Conservation (phyloP, 1,140 invertebrate genomes). For the Bemisia tabaci region DNA sequence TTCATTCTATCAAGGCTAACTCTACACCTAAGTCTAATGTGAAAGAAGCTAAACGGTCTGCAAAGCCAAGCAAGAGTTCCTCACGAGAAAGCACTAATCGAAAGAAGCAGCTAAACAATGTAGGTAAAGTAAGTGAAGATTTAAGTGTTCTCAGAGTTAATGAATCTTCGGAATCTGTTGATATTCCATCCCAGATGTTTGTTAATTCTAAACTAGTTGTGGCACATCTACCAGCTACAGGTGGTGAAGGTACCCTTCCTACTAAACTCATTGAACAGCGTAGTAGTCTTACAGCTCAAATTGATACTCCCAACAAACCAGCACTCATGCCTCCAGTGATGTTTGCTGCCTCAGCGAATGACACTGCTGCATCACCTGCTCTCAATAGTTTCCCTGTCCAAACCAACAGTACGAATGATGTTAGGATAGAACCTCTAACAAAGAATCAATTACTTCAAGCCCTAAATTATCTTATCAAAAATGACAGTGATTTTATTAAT, state of each 20-base stretch:
- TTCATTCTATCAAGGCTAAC: background rate
- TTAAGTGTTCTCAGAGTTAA: constrained; percentile 1
- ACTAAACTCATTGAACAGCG: constrained; percentile 26
- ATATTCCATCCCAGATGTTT: constrained; percentile 20
- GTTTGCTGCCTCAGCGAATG: constrained; percentile 43
- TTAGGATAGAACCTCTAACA: constrained; percentile 50
- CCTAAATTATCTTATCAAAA: constrained; percentile 70
- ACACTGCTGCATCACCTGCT: constrained; percentile 5
- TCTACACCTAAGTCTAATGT: background rate
- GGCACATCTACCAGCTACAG: constrained; percentile 10
- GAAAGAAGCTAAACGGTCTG: constrained; percentile 21
- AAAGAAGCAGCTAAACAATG: background rate
- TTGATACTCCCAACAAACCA: constrained; percentile 41
- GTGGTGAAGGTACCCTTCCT: constrained; percentile 1
- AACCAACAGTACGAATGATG: constrained; percentile 17
- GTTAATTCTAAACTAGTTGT: constrained; percentile 17
- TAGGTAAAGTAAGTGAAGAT: background rate
- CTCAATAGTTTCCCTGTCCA: constrained; percentile 5
- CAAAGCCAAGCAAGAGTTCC: background rate
- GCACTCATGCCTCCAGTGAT: constrained; percentile 70
- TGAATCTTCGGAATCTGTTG: constrained; percentile 9
- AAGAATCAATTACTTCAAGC: constrained; percentile 77
- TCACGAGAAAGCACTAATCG: background rate
- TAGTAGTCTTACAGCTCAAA: constrained; percentile 28
- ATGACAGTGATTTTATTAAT: constrained; percentile 70